Base-by-base conservation (phyloP, 1,140 invertebrate genomes). In the Drosophila pachea region DNA sequence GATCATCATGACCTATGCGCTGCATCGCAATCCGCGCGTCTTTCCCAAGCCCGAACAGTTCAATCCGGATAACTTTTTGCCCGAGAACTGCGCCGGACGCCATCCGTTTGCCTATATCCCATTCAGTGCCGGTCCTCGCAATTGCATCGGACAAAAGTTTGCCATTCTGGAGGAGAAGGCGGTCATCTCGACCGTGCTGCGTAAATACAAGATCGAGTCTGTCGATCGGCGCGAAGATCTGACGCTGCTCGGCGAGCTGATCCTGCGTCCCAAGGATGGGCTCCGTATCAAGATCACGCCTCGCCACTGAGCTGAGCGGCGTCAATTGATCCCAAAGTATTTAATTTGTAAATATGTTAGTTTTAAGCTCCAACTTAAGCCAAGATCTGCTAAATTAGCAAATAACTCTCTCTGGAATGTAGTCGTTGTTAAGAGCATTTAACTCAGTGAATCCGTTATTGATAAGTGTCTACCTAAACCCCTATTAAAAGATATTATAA, bases 11-110 rank as follows among this genome's bases (percentile, higher is more conserved):
- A 91, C 91, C 7, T 91, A 91, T 61, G 91, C 91, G 9, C 64
- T 96, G 31, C 95, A 97, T 87, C 91, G 93, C 49, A 91, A 94
- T 78, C 90, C 91, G 2, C 89, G 92, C 22, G 82, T 92, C 29
- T 97, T 92, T 84, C 91, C 92, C 29, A 91, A 96, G 56, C 95
- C 95, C 1, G 91, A 94, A 35, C 89, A 90, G 47, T 97, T 95
- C 84, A 92, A 95, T 88, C 95, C 96, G 0, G 94, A 96, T 59
- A 91, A 95, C 75, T 97, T 96, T 89, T 83, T 93, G 22, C 91
- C 93, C 9, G 91, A 92, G 66, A 92, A 93, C 75, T 89, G 89
- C 31, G 86, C 88, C 36, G 90, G 91, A 35, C 90, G 93, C 56
- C 91, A 94, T 83, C 92, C 93, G 0, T 94, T 91, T 74, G 91